phyloP scores from a whole-genome alignment of 2,888 invertebrate genomes.

The Hirtodrosophila alboralis region DNA sequence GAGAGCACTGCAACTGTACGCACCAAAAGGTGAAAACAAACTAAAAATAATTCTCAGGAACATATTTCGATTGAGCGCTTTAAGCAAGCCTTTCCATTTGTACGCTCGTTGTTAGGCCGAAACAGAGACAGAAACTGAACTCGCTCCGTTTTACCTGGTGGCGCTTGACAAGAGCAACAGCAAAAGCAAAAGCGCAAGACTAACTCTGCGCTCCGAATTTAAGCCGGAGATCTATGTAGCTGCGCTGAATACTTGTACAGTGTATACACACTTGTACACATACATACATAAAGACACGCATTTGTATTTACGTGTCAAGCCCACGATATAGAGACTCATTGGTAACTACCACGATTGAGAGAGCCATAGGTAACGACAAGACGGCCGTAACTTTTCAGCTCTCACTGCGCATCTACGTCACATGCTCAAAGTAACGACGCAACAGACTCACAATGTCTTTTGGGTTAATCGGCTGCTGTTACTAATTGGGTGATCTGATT shows the following conservation, averaged over 20 bases:
- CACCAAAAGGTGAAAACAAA: conserved; percentile 74
- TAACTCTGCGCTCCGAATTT: no score
- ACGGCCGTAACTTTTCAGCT: conserved; percentile 4
- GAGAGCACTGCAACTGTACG: conserved; percentile 57
- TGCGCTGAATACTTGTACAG: no score
- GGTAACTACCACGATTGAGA: no score
- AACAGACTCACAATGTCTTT: no score
- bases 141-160: conserved; percentile 32
- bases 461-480: no score
- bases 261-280: not conserved
- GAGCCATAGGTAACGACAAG: no score
- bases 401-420: no score
- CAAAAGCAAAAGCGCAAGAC: not conserved
- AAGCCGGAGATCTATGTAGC: no score
- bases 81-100: conserved; percentile 36
- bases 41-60: conserved; percentile 73
- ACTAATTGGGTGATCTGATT: no score
- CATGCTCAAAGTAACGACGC: no score
- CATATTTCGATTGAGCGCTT: conserved; percentile 55
- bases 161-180: conserved; percentile 5
- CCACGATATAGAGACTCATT: no score
- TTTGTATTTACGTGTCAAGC: not conserved
- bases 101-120: conserved; percentile 18
- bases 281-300: not conserved
- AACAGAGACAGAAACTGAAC: conserved; percentile 11